Conservation (phyloP, 2,113 vertebrate genomes). For the Ictalurus furcatus region DNA sequence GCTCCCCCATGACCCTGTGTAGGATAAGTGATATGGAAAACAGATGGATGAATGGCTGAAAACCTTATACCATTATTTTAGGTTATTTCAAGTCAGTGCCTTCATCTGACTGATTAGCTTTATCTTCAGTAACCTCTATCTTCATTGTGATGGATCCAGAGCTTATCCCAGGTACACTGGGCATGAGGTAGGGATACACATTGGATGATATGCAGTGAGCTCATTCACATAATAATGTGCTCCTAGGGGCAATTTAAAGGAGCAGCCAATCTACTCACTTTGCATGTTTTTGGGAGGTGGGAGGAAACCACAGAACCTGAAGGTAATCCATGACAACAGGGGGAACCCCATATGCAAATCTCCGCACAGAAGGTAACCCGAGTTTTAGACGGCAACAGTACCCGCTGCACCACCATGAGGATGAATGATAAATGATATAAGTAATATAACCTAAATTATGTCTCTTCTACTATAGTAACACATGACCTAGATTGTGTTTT, state of each 20-base stretch:
- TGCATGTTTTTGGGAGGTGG: not conserved
- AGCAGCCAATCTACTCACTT: not conserved
- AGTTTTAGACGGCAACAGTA: not conserved
- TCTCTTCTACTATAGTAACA: not conserved
- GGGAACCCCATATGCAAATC: not conserved
- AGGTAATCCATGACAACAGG: not conserved
- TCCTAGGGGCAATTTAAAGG: not conserved
- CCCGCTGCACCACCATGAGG: not conserved
- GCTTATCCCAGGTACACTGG: not conserved
- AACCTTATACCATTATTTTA: not conserved
- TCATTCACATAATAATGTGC: not conserved
- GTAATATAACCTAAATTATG: not conserved
- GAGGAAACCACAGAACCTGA: no score
- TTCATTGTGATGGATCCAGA: not conserved
- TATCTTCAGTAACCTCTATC: not conserved
- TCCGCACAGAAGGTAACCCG: not conserved
- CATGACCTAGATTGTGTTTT: constrained; percentile 5
- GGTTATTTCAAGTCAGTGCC: not conserved
- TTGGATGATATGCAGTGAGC: no score
- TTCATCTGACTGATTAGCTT: not conserved
- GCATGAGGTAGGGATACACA: not conserved
- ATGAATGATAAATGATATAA: not conserved
- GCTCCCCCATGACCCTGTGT: no score
- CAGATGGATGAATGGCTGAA: not conserved
- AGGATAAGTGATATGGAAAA: no score